A percentile compares a stretch with the other conserved stretches of the same genome.
Evolutionary conservation across 1,140 invertebrate genomes (phyloP).

Genomic region (Diabrotica undecimpunctata): DNA sequence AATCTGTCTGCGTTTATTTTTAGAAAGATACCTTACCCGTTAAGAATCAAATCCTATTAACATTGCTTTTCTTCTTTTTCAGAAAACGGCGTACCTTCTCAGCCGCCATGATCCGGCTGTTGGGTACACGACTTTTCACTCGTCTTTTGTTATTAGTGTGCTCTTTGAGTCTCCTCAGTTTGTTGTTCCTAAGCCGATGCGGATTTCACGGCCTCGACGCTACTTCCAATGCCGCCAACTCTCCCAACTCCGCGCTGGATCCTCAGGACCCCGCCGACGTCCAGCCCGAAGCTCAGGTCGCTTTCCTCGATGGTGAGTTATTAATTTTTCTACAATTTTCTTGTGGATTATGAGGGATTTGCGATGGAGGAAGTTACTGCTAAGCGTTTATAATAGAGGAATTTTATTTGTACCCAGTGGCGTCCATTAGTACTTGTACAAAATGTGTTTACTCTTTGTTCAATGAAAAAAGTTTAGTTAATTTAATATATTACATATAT

Average conservation of each 20-base stretch:
- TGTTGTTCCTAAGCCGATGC: conserved; percentile 55
- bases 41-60: neutral
- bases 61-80: conserved; percentile 27
- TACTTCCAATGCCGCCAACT: neutral
- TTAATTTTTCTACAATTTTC: neutral
- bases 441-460: too few relatives aligned
- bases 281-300: conserved; percentile 28
- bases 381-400: too few relatives aligned
- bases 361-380: neutral
- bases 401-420: too few relatives aligned
- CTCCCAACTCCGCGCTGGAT: neutral
- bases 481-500: too few relatives aligned
- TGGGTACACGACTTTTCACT: conserved; percentile 56
- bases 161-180: conserved; percentile 53
- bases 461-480: too few relatives aligned
- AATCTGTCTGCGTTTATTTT: too few relatives aligned
- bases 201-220: conserved; percentile 48
- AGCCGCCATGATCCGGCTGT: conserved; percentile 51
- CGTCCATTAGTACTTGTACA: too few relatives aligned
- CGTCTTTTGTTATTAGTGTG: conserved; percentile 56
- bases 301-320: conserved; percentile 28
- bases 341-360: neutral
- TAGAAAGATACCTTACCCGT: too few relatives aligned
- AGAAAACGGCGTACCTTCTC: conserved; percentile 45
- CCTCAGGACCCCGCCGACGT: conserved; percentile 20